Evolutionary conservation across 2,113 vertebrate species (phyloP).

Genomic region (Oenanthe melanoleuca): DNA sequence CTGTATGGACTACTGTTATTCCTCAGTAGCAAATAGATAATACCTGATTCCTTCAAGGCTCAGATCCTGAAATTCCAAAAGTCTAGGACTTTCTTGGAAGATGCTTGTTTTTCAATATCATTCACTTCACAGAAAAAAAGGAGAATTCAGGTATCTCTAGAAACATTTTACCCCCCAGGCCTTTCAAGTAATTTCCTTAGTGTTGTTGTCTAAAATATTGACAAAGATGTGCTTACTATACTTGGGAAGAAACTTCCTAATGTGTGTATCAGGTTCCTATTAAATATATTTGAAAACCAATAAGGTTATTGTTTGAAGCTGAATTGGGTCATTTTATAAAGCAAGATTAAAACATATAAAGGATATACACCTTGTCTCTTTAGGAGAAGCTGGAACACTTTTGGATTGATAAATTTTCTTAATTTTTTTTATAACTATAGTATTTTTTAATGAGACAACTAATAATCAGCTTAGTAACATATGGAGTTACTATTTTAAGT

Average conservation of each 20-base stretch:
- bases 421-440: background rate
- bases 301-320: background rate
- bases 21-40: background rate
- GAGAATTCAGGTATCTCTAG: background rate
- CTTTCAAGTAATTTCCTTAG: background rate
- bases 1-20: background rate
- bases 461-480: background rate
- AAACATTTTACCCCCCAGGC: background rate
- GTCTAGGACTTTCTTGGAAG: background rate
- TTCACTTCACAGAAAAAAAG: background rate
- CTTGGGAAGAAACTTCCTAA: background rate
- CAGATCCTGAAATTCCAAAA: background rate
- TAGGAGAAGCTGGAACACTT: background rate
- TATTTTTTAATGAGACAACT: background rate
- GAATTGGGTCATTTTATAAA: background rate
- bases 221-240: background rate
- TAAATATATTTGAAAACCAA: background rate
- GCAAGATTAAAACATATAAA: background rate
- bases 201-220: background rate
- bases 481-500: slow-evolving; percentile 20
- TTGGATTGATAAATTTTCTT: background rate
- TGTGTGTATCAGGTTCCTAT: background rate
- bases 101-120: background rate
- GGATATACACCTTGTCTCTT: background rate
- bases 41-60: background rate